Evolutionary conservation across 2,113 vertebrate species (phyloP).

Genomic region (Phrynosoma platyrhinos): DNA sequence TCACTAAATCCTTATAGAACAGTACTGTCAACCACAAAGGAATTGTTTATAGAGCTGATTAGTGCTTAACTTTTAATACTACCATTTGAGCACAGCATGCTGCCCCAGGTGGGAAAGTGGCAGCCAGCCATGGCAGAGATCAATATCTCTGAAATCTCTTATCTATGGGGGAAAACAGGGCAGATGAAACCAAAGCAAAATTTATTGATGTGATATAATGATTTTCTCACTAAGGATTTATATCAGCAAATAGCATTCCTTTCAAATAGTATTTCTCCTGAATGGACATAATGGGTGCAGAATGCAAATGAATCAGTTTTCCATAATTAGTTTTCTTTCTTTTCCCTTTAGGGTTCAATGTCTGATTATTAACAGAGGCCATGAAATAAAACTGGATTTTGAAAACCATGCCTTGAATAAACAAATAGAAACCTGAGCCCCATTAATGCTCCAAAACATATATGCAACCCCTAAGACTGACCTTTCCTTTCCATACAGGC

Average conservation of each 20-base stretch:
- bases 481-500: not conserved
- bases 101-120: not conserved
- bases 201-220: not conserved
- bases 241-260: not conserved
- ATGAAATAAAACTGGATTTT: not conserved
- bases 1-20: not conserved
- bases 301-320: not conserved
- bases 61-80: not conserved
- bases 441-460: not conserved
- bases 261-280: not conserved
- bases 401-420: not conserved
- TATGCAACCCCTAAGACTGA: too few relatives aligned
- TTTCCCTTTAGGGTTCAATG: not conserved
- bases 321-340: not conserved
- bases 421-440: not conserved
- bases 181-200: not conserved
- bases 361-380: not conserved
- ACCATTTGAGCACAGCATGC: not conserved
- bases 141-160: not conserved
- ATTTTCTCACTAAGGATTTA: not conserved
- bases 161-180: not conserved
- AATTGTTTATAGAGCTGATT: conserved; percentile 10
- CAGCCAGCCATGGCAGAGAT: not conserved
- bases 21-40: not conserved
- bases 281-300: not conserved